Percentiles rank a stretch among this genome's conserved stretches.
phyloP scores from a whole-genome alignment of 1,140 invertebrate species.

The Sweltsa coloradensis region DNA sequence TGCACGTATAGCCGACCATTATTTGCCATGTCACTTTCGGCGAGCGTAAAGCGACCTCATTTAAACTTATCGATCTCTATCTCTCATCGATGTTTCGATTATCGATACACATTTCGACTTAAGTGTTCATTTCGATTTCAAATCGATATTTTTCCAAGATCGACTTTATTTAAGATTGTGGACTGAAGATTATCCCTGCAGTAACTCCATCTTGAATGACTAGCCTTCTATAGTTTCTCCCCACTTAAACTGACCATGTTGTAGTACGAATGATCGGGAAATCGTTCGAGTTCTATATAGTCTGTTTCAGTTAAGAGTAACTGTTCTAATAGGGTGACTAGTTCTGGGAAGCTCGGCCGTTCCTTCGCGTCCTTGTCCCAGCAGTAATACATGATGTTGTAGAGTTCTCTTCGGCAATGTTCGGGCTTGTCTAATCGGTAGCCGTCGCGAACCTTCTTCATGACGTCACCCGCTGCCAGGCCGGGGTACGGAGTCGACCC shows the following conservation, averaged over 20 bases:
- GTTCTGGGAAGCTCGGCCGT: slow-evolving; percentile 65
- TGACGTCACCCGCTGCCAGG: slow-evolving; percentile 69
- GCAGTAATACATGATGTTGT: slow-evolving; percentile 90
- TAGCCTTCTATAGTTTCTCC: slow-evolving; percentile 69
- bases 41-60: no score
- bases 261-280: slow-evolving; percentile 89
- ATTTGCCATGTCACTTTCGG: no score
- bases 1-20: no score
- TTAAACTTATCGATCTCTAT: no score
- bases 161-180: no score
- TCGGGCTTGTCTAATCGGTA: slow-evolving; percentile 78
- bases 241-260: slow-evolving; percentile 77
- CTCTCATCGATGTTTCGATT: no score
- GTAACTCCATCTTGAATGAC: no score
- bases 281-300: slow-evolving; percentile 83
- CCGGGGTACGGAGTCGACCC: slow-evolving; percentile 85
- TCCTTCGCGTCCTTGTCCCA: slow-evolving; percentile 72
- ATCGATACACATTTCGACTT: no score
- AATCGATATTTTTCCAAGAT: no score
- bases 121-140: no score
- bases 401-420: slow-evolving; percentile 75
- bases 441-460: slow-evolving; percentile 46
- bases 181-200: no score
- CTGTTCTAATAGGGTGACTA: slow-evolving; percentile 64
- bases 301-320: slow-evolving; percentile 78